A percentile compares a stretch with the other conserved stretches of the same genome.
Conservation (phyloP, 92 coral and sea anemone genomes). For the Umimayanthus kanabou region DNA sequence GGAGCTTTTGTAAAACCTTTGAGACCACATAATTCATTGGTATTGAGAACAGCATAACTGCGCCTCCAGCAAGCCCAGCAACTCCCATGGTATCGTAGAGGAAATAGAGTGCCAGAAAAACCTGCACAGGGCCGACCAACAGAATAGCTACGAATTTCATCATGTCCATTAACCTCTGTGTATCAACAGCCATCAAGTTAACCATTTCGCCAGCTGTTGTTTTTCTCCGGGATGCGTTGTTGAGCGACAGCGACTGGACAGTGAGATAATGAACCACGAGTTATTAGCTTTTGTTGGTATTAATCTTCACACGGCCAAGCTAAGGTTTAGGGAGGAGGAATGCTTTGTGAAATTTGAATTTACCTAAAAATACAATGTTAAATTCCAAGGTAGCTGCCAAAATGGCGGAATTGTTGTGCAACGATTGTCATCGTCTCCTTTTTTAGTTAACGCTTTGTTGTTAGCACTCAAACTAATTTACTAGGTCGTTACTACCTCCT, state of each 20-base stretch:
- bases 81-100: constrained; percentile 66
- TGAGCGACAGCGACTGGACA: constrained; percentile 68
- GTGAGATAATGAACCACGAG: background rate
- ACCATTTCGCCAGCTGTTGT: constrained; percentile 88
- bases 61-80: constrained; percentile 69
- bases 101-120: constrained; percentile 57
- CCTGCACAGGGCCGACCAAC: constrained; percentile 68
- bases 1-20: constrained; percentile 61
- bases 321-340: too few species aligned
- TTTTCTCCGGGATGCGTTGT: constrained; percentile 63
- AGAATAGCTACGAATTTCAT: constrained; percentile 61
- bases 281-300: background rate
- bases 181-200: constrained; percentile 79
- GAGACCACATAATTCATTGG: constrained; percentile 64
- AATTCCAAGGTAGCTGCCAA: too few species aligned
- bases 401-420: too few species aligned
- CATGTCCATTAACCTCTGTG: constrained; percentile 69
- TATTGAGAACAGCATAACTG: constrained; percentile 60
- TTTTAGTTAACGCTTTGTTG: too few species aligned
- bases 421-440: too few species aligned
- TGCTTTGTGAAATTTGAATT: too few species aligned
- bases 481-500: too few species aligned
- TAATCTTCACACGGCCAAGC: too few species aligned
- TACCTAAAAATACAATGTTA: too few species aligned
- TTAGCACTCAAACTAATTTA: too few species aligned